phyloP scores from a whole-genome alignment of 2,888 invertebrate genomes.

The Netelia inedita region DNA sequence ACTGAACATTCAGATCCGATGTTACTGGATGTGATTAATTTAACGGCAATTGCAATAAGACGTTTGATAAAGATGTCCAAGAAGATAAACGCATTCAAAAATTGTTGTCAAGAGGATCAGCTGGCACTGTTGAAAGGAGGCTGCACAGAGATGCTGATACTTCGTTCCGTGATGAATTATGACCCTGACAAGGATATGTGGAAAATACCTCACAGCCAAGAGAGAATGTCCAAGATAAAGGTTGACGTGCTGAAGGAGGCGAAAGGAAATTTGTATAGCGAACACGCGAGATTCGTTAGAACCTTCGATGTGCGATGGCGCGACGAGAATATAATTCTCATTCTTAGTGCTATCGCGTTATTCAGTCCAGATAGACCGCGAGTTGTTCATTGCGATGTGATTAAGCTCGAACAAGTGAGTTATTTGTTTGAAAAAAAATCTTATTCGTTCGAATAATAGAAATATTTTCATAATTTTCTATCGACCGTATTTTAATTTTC shows the following conservation, averaged over 20 bases:
- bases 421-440: conserved; percentile 41
- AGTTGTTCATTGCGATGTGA: conserved; percentile 93
- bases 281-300: conserved; percentile 93
- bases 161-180: conserved; percentile 96
- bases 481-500: conserved; percentile 56
- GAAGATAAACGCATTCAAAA: conserved; percentile 95
- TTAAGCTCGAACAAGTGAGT: conserved; percentile 93
- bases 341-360: conserved; percentile 95
- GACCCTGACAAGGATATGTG: conserved; percentile 95
- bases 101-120: conserved; percentile 98
- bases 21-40: conserved; percentile 93
- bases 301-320: conserved; percentile 95
- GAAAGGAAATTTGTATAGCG: conserved; percentile 95
- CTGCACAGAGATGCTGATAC: conserved; percentile 98
- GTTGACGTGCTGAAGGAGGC: conserved; percentile 96
- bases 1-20: conserved; percentile 87
- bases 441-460: conserved; percentile 27
- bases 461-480: conserved; percentile 20
- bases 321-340: conserved; percentile 95
- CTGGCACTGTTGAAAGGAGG: conserved; percentile 95
- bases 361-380: conserved; percentile 94
- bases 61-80: conserved; percentile 94
- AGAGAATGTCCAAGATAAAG: conserved; percentile 92
- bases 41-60: conserved; percentile 96
- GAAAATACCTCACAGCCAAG: conserved; percentile 94